These are phyloP conservation scores for Oikopleura vanhoeffeni DNA, from an alignment of 23 tunicate species.

Conservation along the genomic window DNA sequence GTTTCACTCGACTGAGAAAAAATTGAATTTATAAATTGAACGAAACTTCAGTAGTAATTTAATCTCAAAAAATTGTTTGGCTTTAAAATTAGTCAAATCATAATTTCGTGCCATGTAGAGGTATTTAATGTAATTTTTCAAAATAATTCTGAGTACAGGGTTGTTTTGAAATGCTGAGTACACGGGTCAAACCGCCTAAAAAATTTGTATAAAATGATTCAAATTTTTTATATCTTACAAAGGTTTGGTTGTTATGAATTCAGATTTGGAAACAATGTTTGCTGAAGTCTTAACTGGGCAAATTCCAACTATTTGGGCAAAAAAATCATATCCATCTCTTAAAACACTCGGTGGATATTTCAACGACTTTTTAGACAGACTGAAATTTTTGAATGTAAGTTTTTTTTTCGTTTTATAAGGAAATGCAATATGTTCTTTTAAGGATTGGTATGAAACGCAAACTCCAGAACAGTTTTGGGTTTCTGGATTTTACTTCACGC, in stretches of 20 bases:
- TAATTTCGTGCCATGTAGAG: no score
- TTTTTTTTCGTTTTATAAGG: background rate
- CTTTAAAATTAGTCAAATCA: no score
- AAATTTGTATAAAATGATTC: no score
- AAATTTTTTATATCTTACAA: conserved; percentile 15
- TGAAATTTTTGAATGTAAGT: conserved; percentile 54
- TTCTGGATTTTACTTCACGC: conserved; percentile 94
- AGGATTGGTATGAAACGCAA: conserved; percentile 81
- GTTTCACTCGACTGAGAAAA: no score
- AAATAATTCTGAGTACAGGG: no score
- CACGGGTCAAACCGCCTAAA: no score
- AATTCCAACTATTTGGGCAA: conserved; percentile 90
- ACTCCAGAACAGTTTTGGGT: conserved; percentile 97
- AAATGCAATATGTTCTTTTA: background rate
- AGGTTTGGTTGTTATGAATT: conserved; percentile 91
- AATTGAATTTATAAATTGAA: no score
- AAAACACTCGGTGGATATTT: conserved; percentile 90
- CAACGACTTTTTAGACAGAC: conserved; percentile 77
- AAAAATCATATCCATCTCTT: conserved; percentile 84
- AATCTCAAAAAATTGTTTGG: no score
- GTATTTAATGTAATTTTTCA: no score
- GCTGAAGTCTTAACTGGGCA: conserved; percentile 64
- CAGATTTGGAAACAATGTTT: conserved; percentile 69
- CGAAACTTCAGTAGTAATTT: no score
- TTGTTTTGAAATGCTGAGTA: no score